A percentile compares a stretch with the other conserved stretches of the same genome.
phyloP scores from a whole-genome alignment of 2,888 invertebrate species.

The Acrobasis suavella region DNA sequence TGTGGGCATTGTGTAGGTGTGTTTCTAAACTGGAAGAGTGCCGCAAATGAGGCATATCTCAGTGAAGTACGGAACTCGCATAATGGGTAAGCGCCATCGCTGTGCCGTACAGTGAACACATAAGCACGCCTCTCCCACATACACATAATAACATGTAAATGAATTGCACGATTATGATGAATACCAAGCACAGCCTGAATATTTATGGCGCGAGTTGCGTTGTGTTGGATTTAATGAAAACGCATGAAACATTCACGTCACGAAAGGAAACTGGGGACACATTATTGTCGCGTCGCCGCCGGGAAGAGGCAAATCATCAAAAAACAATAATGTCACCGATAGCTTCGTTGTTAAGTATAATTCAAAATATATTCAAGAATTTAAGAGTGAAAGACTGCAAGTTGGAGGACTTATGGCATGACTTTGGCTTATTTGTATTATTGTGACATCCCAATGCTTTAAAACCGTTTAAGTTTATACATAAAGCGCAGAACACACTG shows the following conservation, averaged over 20 bases:
- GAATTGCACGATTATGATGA: constrained; percentile 69
- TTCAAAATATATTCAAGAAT: not conserved
- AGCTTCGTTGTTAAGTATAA: constrained; percentile 1
- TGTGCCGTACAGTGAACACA: constrained; percentile 35
- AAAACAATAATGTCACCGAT: constrained; percentile 7
- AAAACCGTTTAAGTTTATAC: no score
- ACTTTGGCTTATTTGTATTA: no score
- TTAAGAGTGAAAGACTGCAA: no score
- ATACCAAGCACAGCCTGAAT: constrained; percentile 64
- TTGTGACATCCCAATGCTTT: no score
- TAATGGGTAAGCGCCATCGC: constrained; percentile 27
- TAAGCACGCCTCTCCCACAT: constrained; percentile 49
- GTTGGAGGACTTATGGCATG: no score
- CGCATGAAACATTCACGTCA: constrained; percentile 49
- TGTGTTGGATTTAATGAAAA: constrained; percentile 53
- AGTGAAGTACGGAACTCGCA: constrained; percentile 28
- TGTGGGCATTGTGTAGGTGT: constrained; percentile 31
- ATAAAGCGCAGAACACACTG: no score
- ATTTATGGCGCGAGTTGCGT: constrained; percentile 53
- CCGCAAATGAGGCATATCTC: constrained; percentile 33
- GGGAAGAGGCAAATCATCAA: constrained; percentile 25
- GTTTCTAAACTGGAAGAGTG: constrained; percentile 35
- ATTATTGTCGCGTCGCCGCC: constrained; percentile 31
- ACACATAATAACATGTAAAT: constrained; percentile 71
- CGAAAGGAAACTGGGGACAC: constrained; percentile 45